A percentile compares a stretch with the other conserved stretches of the same genome.
phyloP scores from a whole-genome alignment of 2,888 invertebrate species.

The Agrotis clavis region DNA sequence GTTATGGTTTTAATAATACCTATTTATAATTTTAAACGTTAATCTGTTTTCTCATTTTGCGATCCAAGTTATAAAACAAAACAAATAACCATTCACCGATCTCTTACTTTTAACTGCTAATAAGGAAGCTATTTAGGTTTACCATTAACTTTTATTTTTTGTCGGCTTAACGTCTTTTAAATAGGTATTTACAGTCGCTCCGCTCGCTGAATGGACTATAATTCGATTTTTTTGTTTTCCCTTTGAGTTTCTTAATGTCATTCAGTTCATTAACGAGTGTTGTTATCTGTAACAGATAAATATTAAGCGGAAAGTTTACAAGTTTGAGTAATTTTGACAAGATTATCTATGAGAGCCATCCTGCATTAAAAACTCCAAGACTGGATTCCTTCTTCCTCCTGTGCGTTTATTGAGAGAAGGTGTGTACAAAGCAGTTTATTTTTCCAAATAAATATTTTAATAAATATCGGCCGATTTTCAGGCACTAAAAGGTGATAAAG shows the following conservation, averaged over 20 bases:
- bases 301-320: neutral
- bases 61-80: conserved; percentile 9
- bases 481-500: no score
- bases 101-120: conserved; percentile 59
- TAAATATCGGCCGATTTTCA: no score
- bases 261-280: conserved; percentile 31
- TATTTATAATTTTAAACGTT: neutral
- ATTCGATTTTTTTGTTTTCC: conserved; percentile 43
- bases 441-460: no score
- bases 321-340: conserved; percentile 6
- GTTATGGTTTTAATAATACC: neutral
- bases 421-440: no score
- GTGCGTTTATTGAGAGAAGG: no score
- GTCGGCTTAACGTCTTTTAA: conserved; percentile 44
- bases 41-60: neutral
- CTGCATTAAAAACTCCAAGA: no score
- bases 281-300: conserved; percentile 35
- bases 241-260: conserved; percentile 24
- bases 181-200: conserved; percentile 47
- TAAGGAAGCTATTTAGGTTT: conserved; percentile 40
- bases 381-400: no score
- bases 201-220: conserved; percentile 20
- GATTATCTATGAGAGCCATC: neutral
- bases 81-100: conserved; percentile 38
- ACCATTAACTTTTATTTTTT: conserved; percentile 53